A percentile compares a stretch with the other conserved stretches of the same genome.
Evolutionary conservation across 1,140 invertebrate genomes (phyloP).

Genomic region (Monomorium pharaonis): DNA sequence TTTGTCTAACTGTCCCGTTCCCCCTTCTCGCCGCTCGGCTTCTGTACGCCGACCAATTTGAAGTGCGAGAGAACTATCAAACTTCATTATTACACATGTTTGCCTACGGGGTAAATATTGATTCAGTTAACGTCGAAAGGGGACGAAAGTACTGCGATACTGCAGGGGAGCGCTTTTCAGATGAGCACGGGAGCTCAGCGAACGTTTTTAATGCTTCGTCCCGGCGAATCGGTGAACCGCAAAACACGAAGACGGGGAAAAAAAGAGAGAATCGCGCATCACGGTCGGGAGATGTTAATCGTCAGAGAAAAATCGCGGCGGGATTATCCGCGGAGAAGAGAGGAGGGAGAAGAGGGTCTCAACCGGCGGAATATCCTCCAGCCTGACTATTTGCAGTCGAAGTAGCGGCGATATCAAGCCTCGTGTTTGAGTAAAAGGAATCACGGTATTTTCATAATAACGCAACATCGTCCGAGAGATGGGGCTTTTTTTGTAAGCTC

Average conservation of each 20-base stretch:
- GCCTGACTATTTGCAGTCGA: not conserved
- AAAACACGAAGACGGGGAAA: not conserved
- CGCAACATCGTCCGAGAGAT: conserved; percentile 25
- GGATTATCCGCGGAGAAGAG: not conserved
- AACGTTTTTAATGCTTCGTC: conserved; percentile 20
- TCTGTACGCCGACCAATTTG: conserved; percentile 27
- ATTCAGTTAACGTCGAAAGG: conserved; percentile 37
- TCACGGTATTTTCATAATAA: conserved; percentile 41
- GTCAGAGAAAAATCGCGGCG: not conserved
- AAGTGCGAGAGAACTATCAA: not conserved
- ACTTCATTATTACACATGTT: conserved; percentile 45
- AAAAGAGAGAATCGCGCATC: not conserved
- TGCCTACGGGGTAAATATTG: conserved; percentile 31
- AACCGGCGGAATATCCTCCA: not conserved
- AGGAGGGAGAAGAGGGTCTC: too few relatives aligned
- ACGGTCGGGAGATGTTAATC: not conserved
- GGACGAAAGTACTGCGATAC: not conserved
- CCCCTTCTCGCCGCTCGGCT: too few relatives aligned
- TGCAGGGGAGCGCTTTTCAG: not conserved
- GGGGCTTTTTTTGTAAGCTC: conserved; percentile 22
- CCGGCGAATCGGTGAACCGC: not conserved
- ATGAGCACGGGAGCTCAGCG: not conserved
- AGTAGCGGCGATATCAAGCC: not conserved
- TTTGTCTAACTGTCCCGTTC: not conserved
- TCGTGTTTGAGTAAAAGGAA: conserved; percentile 45